These are phyloP conservation scores for Seira ritae DNA, from an alignment of 2,888 invertebrate genomes.

Conservation along the genomic window DNA sequence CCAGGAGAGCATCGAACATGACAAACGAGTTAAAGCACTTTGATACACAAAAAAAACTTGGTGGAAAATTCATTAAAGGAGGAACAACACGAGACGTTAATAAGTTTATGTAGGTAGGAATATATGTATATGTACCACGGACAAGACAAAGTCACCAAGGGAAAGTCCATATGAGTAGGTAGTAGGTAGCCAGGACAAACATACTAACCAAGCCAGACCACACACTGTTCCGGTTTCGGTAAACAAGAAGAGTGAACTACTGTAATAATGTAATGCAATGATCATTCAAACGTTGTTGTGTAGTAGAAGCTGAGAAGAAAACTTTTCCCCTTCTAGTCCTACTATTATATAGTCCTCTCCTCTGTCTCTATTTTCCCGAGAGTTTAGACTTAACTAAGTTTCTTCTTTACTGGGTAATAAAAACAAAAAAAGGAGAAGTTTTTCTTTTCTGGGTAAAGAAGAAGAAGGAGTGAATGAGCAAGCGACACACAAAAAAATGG, in stretches of 20 bases:
- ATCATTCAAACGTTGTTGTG: background rate
- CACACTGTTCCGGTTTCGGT: background rate
- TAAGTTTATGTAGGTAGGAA: background rate
- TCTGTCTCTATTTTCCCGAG: conserved; percentile 3
- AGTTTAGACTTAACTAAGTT: background rate
- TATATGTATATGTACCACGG: background rate
- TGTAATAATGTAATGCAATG: conserved; percentile 2
- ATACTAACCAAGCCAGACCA: too few relatives aligned
- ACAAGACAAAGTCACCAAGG: background rate
- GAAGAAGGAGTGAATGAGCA: conserved; percentile 1
- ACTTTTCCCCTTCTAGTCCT: background rate
- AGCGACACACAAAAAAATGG: background rate
- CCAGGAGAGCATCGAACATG: background rate
- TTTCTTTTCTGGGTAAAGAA: too few relatives aligned
- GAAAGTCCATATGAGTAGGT: too few relatives aligned
- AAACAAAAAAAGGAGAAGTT: background rate
- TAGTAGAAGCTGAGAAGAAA: background rate
- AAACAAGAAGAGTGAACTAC: background rate
- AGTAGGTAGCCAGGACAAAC: too few relatives aligned
- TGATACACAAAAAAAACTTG: background rate
- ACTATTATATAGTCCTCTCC: too few relatives aligned
- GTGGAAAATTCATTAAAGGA: conserved; percentile 3
- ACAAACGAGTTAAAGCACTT: conserved; percentile 7
- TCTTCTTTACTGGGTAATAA: background rate
- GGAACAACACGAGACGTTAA: background rate